These are phyloP conservation scores for Cotesia chilonis DNA, from an alignment of 1,140 invertebrate species.

Conservation along the genomic window DNA sequence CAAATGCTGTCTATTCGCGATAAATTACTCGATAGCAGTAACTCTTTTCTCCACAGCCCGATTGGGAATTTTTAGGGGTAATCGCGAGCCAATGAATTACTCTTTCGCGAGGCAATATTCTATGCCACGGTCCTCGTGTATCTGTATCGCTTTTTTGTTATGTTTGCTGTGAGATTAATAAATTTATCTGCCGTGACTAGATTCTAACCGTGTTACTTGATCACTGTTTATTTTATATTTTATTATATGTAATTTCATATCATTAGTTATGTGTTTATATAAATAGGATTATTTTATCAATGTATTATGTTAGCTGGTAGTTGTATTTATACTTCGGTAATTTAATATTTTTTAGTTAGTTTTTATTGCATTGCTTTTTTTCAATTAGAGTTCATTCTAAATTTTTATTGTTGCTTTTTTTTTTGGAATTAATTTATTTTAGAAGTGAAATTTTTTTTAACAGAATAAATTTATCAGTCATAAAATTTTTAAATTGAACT, in stretches of 20 bases:
- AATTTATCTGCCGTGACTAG: not conserved
- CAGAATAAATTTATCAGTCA: no score
- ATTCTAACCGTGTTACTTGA: no score
- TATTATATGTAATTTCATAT: not conserved
- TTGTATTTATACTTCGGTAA: not conserved
- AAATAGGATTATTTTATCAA: not conserved
- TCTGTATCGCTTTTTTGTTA: no score
- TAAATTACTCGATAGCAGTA: slow-evolving; percentile 37
- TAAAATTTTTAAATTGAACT: no score
- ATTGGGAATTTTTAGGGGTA: slow-evolving; percentile 31
- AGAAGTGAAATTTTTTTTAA: no score
- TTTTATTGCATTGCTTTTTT: no score
- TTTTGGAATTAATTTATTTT: no score
- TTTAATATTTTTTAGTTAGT: no score
- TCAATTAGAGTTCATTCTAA: no score
- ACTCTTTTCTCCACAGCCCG: slow-evolving; percentile 29
- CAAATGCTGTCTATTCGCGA: slow-evolving; percentile 8
- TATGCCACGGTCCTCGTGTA: no score
- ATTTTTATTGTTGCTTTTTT: no score
- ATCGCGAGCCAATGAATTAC: slow-evolving; percentile 3
- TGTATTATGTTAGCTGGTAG: not conserved
- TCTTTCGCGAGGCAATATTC: not conserved
- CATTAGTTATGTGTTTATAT: not conserved
- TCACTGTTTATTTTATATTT: not conserved
- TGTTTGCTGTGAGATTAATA: not conserved